phyloP scores from a whole-genome alignment of 2,113 vertebrate species.

The Hippocampus guttulatus region DNA sequence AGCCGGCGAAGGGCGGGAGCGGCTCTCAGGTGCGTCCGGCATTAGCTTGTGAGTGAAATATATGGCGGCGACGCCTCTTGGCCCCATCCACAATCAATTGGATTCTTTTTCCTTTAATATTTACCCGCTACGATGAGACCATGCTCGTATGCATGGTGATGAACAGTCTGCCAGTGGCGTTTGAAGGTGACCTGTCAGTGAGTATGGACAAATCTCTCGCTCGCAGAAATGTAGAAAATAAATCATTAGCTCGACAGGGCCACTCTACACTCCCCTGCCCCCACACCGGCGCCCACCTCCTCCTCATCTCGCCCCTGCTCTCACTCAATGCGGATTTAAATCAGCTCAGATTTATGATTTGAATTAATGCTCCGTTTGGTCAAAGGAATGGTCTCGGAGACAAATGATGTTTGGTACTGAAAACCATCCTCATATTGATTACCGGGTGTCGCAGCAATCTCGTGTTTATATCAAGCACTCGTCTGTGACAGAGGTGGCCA shows the following conservation, averaged over 20 bases:
- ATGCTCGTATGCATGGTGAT: conserved; percentile 98
- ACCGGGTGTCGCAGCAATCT: conserved; percentile 98
- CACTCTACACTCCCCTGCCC: conserved; percentile 55
- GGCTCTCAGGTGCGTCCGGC: conserved; percentile 59
- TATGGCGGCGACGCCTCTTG: conserved; percentile 85
- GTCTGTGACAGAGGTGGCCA: conserved; percentile 95
- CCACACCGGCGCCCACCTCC: conserved; percentile 73
- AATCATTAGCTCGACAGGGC: conserved; percentile 99
- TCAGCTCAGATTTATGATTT: conserved; percentile 99
- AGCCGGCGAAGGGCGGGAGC: conserved; percentile 44
- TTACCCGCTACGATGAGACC: conserved; percentile 99
- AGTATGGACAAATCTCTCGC: conserved; percentile 99
- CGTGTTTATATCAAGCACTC: conserved; percentile 99
- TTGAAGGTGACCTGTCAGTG: conserved; percentile 99
- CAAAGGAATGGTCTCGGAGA: conserved; percentile 97
- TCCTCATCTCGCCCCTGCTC: conserved; percentile 68
- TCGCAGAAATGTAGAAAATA: conserved; percentile 99
- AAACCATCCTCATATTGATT: conserved; percentile 99
- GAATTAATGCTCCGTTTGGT: conserved; percentile 99
- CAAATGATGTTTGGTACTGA: conserved; percentile 99
- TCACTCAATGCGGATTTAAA: conserved; percentile 92
- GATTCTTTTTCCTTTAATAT: conserved; percentile 99
- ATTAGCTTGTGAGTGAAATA: conserved; percentile 93
- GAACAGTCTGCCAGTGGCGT: conserved; percentile 99
- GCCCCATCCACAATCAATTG: conserved; percentile 97